Conservation (phyloP, 1,140 invertebrate genomes). For the Aphis gossypii region DNA sequence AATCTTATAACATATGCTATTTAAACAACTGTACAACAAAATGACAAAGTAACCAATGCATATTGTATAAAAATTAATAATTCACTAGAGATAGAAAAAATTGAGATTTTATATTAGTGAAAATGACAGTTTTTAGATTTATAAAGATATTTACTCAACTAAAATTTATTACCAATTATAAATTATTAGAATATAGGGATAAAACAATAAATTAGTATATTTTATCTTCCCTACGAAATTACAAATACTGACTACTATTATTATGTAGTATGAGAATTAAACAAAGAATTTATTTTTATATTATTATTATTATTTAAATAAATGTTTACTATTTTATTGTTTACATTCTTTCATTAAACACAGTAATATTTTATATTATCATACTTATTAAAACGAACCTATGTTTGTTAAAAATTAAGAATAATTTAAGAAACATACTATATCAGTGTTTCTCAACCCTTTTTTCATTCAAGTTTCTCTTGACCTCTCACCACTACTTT, state of each 20-base stretch:
- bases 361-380: too few species aligned
- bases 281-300: too few species aligned
- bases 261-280: neutral
- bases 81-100: neutral
- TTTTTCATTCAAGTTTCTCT: too few species aligned
- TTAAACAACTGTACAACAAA: neutral
- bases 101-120: neutral
- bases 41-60: neutral
- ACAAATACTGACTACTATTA: neutral
- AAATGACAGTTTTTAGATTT: neutral
- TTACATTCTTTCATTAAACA: too few species aligned
- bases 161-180: neutral
- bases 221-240: neutral
- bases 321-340: too few species aligned
- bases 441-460: too few species aligned
- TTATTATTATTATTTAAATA: too few species aligned
- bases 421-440: too few species aligned
- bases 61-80: neutral
- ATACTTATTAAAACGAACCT: too few species aligned
- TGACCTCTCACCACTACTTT: too few species aligned
- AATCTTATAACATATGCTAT: neutral
- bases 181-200: neutral
- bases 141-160: neutral
- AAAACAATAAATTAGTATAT: neutral
- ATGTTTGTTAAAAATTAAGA: too few species aligned